Evolutionary conservation across 2,797 vertebrate species (phyloP).

Genomic region (Melopsittacus undulatus): DNA sequence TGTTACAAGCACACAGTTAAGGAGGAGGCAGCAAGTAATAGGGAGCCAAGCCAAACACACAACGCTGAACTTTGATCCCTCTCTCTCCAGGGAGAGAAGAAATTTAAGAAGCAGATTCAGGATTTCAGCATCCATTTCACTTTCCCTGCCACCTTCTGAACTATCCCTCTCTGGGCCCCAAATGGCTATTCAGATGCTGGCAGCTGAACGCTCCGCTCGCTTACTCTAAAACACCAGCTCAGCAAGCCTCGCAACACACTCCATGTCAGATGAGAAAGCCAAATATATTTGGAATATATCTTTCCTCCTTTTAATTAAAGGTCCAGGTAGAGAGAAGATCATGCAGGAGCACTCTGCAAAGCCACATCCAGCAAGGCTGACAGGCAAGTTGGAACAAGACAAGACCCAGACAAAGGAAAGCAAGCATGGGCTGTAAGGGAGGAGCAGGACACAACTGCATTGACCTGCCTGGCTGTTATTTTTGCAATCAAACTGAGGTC

Average conservation of each 20-base stretch:
- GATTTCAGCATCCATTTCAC: constrained; percentile 33
- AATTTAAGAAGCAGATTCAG: constrained; percentile 49
- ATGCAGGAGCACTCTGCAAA: neutral
- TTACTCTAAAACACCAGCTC: constrained; percentile 36
- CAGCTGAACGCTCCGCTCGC: neutral
- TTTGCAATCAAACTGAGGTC: neutral
- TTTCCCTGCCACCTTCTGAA: constrained; percentile 15
- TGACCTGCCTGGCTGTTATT: constrained; percentile 33
- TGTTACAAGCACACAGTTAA: neutral
- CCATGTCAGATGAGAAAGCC: neutral
- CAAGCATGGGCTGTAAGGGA: neutral
- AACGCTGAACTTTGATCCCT: neutral
- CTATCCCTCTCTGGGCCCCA: neutral
- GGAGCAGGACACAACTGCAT: constrained; percentile 12
- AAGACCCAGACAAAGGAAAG: constrained; percentile 31
- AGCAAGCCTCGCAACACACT: neutral
- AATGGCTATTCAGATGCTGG: neutral
- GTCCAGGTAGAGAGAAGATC: neutral
- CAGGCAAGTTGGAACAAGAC: constrained; percentile 43
- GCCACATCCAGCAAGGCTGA: neutral
- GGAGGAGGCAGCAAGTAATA: constrained; percentile 36
- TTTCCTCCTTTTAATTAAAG: constrained; percentile 1
- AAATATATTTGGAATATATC: neutral
- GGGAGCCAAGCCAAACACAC: constrained; percentile 33
- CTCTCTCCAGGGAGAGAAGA: constrained; percentile 6